A percentile compares a stretch with the other conserved stretches of the same genome.
These are phyloP conservation scores for Indicator indicator DNA, from an alignment of 2,113 vertebrate species.

Conservation along the genomic window DNA sequence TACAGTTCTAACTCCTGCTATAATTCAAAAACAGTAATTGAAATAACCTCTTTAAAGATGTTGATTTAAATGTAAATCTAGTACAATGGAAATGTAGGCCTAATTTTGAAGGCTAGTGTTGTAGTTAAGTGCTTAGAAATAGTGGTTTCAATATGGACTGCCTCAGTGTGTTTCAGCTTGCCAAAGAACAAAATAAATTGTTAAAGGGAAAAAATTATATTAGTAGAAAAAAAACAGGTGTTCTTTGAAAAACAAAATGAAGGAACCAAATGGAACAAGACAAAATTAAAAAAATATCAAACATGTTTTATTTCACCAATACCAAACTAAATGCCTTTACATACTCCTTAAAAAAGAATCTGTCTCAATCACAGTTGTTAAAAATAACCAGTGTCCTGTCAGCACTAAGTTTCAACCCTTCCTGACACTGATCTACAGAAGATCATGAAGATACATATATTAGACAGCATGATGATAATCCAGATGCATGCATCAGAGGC, in stretches of 20 bases:
- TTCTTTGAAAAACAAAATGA: neutral
- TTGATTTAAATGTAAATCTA: neutral
- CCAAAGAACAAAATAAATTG: neutral
- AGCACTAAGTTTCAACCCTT: neutral
- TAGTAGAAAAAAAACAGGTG: neutral
- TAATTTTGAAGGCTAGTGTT: neutral
- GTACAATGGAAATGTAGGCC: neutral
- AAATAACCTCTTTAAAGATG: neutral
- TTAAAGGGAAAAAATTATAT: neutral
- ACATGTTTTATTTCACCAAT: neutral
- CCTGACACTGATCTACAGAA: neutral
- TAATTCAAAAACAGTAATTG: neutral
- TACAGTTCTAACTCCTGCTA: neutral
- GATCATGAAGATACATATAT: neutral
- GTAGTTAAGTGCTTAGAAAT: neutral
- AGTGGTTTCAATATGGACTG: neutral
- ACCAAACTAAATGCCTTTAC: neutral
- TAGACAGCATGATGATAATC: neutral
- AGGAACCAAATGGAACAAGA: neutral
- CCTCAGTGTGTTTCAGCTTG: neutral
- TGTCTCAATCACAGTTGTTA: neutral
- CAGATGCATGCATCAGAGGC: neutral
- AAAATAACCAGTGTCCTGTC: neutral
- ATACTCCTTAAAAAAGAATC: neutral
- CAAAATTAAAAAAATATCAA: neutral